Base-by-base conservation (phyloP, 92 coral and sea anemone genomes). In the Paragorgia papillata region DNA sequence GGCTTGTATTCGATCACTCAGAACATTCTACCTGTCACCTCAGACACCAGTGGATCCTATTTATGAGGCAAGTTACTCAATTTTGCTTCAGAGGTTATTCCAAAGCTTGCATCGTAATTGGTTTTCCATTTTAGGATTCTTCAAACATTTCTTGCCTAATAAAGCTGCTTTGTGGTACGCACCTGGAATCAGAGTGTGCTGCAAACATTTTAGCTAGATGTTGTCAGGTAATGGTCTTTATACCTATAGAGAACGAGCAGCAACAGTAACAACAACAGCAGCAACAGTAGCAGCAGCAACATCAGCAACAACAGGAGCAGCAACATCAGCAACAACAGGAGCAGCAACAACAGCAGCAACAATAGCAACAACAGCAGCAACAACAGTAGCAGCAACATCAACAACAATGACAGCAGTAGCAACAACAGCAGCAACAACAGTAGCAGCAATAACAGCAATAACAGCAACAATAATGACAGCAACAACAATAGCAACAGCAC, bases 221-320 rank as follows among this genome's bases (percentile, higher is more conserved):
- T 70, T 94, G 98, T 73, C 98, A 94, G 92, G 96, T 89, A 77
- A 9, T n/a, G n/a, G n/a, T n/a, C n/a, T n/a, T n/a, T n/a, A 5
- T 1, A 15, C 1, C 15, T 54, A 1, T 9, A 10, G 15, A 19
- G 43, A 6, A 31, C 24, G 5, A 79, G 25, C 26, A 10, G 19
- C 10, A 20, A 20, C 51, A 0, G 9, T 63, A 22, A 44, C 24
- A 34, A n/a, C 8, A 58, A 43, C 55, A 5, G 15, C 26, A 43
- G 66, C 59, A n/a, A n/a, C n/a, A n/a, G n/a, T n/a, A n/a, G n/a
- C n/a, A n/a, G n/a, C n/a, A n/a, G n/a, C n/a, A n/a, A n/a, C n/a
- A n/a, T n/a, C n/a, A n/a, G n/a, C n/a, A n/a, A n/a, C n/a, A n/a
- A n/a, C n/a, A n/a, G n/a, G n/a, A n/a, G n/a, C n/a, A n/a, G n/a